Percentiles rank a stretch among this genome's conserved stretches.
Conservation (phyloP, 2,113 vertebrate genomes). For the Hippocampus zosterae region DNA sequence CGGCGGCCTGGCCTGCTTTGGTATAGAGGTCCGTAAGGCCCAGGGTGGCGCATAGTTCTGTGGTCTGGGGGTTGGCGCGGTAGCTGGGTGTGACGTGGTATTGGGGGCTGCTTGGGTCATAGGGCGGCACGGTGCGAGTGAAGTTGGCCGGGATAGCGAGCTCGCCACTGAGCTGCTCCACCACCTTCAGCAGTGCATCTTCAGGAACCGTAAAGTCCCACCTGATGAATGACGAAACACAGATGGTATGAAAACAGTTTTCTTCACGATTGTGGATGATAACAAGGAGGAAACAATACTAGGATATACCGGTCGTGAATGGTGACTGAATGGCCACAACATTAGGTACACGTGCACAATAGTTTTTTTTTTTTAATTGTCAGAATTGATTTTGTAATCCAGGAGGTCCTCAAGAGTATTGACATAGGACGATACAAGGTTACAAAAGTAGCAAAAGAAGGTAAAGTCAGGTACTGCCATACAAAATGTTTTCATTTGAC, state of each 20-base stretch:
- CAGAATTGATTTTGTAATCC: background rate
- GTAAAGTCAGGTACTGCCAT: too few species aligned
- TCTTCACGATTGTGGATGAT: background rate
- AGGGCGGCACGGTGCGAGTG: conserved; percentile 75
- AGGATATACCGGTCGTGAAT: too few species aligned
- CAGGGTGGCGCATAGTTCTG: conserved; percentile 86
- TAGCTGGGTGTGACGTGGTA: conserved; percentile 69
- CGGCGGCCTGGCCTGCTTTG: conserved; percentile 68
- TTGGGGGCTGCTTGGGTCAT: conserved; percentile 78
- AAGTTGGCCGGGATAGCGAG: conserved; percentile 88
- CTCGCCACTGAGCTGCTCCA: conserved; percentile 80
- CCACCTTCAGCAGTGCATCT: conserved; percentile 78
- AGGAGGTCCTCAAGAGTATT: too few species aligned
- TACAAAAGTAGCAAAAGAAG: too few species aligned
- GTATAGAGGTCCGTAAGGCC: conserved; percentile 86
- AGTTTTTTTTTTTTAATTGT: too few species aligned
- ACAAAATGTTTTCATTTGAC: too few species aligned
- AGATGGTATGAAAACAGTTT: background rate
- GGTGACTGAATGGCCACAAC: background rate
- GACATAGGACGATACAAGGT: too few species aligned
- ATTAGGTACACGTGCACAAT: background rate
- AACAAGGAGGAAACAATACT: background rate
- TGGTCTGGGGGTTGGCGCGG: conserved; percentile 88
- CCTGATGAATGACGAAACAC: conserved; percentile 58
- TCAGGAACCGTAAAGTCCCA: conserved; percentile 91